Conservation (phyloP, 2,113 vertebrate species). For the Macquaria ambigua region DNA sequence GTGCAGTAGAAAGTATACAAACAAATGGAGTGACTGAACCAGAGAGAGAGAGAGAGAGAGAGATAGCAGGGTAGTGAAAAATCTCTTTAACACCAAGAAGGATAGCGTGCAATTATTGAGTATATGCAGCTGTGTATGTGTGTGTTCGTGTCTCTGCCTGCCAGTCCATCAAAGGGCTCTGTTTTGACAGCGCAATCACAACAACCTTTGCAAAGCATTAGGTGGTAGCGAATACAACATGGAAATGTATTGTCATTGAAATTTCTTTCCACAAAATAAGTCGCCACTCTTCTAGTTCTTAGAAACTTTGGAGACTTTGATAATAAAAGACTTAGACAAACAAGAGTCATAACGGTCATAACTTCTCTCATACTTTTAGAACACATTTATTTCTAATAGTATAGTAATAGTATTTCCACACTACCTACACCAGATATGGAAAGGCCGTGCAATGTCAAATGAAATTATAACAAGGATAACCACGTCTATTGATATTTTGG, state of each 20-base stretch:
- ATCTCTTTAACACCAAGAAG: neutral
- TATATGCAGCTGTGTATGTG: neutral
- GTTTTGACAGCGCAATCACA: constrained; percentile 6
- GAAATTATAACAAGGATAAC: neutral
- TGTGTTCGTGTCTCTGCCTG: neutral
- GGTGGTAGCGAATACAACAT: neutral
- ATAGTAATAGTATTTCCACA: neutral
- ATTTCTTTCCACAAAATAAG: constrained; percentile 1
- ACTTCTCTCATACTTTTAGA: neutral
- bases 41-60: neutral
- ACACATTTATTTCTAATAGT: neutral
- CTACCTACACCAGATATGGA: neutral
- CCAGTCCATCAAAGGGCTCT: neutral
- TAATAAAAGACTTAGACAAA: neutral
- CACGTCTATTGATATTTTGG: neutral
- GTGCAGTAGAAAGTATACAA: constrained; percentile 22
- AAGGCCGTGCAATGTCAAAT: neutral
- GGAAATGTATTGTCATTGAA: neutral
- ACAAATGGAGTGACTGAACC: constrained; percentile 14
- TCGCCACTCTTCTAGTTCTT: neutral
- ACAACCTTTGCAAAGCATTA: constrained; percentile 2
- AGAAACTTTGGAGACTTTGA: neutral
- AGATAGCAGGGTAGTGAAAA: neutral
- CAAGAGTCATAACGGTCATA: neutral
- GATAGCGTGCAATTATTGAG: neutral